Evolutionary conservation across 2,888 invertebrate genomes (phyloP).

Genomic region (Aradus depressus): DNA sequence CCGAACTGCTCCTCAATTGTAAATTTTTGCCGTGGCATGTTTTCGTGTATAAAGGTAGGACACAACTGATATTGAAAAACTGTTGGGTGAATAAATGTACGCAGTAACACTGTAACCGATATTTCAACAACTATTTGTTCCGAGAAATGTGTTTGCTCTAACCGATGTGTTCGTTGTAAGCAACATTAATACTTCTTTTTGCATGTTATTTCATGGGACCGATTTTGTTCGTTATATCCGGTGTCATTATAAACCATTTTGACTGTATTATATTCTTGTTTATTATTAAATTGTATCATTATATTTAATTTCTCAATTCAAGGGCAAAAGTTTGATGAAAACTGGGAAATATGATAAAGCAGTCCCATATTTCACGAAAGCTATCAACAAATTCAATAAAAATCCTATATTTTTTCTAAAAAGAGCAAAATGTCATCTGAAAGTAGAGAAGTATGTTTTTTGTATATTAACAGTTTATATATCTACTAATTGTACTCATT

Average conservation of each 20-base stretch:
- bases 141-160: no score
- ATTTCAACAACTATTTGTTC: no score
- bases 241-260: conserved; percentile 10
- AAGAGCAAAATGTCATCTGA: conserved; percentile 12
- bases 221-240: not conserved
- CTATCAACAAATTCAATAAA: conserved; percentile 8
- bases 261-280: not conserved
- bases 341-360: conserved; percentile 9
- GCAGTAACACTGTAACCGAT: no score
- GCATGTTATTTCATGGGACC: no score
- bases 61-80: no score
- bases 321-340: conserved; percentile 12
- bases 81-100: no score
- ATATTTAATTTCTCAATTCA: no score
- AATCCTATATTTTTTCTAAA: conserved; percentile 12
- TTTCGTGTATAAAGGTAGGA: no score
- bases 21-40: no score
- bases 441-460: conserved; percentile 9
- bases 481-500: not conserved
- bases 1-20: no score
- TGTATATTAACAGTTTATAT: not conserved
- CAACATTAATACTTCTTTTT: no score
- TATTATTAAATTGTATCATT: not conserved
- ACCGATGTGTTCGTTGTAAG: no score
- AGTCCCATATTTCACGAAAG: conserved; percentile 3